Evolutionary conservation across 1,140 invertebrate species (phyloP), one percentile per base, ranked within the genome.

Genomic region (Listronotus bonariensis): DNA sequence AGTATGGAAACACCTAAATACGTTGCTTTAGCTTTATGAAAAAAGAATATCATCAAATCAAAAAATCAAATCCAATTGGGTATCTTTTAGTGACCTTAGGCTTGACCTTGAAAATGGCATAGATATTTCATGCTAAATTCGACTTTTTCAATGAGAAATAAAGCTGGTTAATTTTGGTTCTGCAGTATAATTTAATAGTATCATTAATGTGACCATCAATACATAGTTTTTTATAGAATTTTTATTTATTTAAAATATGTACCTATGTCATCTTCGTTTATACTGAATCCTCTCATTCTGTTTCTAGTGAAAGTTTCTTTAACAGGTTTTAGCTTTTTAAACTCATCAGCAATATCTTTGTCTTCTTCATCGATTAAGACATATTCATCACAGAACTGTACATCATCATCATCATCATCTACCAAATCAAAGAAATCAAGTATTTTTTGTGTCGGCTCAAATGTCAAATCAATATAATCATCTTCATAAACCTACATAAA

Each of bases 301-400:
- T 63, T 45, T 41, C 11, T 36, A 18, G n/a, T 42, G n/a, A 60
- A 51, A 15, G 32, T 60, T 10, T 64, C 26, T 53, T 52, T 65
- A 17, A 56, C 26, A 53, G 34, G 34, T 7, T 10, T 9, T 15
- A 57, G 14, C 14, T 52, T 58, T 0, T 57, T 41, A 43, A 65
- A 56, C 41, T 64, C 53, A 11, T 64, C 56, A 10, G 15, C 43
- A 49, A 53, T 40, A 32, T 46, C 20, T 51, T 46, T 41, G 7
- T 70, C 42, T 48, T 68, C 59, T 49, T 74, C 69, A 43, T 67
- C 42, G 46, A 71, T 64, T 14, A 71, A 10, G 40, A 69, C 53
- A 67, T 63, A 65, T 57, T 69, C 68, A 65, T 67, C 54, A 49
- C 49, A 61, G 26, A 68, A 58, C 38, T 68, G 18, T 36, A 66